phyloP scores from a whole-genome alignment of 1,140 invertebrate genomes.

The Bombyx mandarina region DNA sequence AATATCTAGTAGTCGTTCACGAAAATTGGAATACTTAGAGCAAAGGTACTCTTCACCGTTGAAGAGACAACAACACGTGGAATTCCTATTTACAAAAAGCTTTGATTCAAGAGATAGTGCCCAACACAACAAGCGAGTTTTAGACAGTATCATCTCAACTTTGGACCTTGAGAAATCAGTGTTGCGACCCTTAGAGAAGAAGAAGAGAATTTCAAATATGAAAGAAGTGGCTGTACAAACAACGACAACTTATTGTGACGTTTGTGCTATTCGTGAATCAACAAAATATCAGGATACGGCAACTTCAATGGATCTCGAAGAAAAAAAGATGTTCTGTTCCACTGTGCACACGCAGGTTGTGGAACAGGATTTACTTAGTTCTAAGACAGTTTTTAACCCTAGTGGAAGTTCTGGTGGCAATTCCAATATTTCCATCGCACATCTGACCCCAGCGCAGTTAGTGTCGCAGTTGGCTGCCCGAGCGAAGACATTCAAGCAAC shows the following conservation, averaged over 20 bases:
- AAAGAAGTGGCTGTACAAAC: conserved; percentile 54
- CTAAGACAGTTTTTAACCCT: conserved; percentile 50
- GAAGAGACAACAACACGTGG: conserved; percentile 42
- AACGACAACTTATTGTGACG: conserved; percentile 42
- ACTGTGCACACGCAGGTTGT: conserved; percentile 57
- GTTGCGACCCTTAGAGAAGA: conserved; percentile 34
- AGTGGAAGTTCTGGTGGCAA: conserved; percentile 35
- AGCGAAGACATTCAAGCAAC: conserved; percentile 53
- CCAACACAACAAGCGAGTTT: conserved; percentile 41
- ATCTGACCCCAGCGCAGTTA: conserved; percentile 58
- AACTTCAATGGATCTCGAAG: conserved; percentile 32
- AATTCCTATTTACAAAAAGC: conserved; percentile 47
- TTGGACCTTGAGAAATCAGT: conserved; percentile 43
- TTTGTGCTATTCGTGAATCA: conserved; percentile 49
- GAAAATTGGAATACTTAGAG: no score
- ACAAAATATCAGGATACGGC: conserved; percentile 22
- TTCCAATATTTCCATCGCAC: conserved; percentile 51
- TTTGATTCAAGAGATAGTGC: conserved; percentile 17
- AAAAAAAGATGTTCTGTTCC: conserved; percentile 19
- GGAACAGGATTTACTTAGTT: conserved; percentile 54
- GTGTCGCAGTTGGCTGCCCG: conserved; percentile 58
- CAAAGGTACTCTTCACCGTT: conserved; percentile 51
- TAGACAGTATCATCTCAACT: conserved; percentile 40
- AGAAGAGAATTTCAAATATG: conserved; percentile 30
- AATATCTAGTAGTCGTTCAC: conserved; percentile 11